Evolutionary conservation across 2,113 vertebrate genomes (phyloP), one percentile per base, ranked within the genome.

Genomic region (Amphiprion ocellaris): DNA sequence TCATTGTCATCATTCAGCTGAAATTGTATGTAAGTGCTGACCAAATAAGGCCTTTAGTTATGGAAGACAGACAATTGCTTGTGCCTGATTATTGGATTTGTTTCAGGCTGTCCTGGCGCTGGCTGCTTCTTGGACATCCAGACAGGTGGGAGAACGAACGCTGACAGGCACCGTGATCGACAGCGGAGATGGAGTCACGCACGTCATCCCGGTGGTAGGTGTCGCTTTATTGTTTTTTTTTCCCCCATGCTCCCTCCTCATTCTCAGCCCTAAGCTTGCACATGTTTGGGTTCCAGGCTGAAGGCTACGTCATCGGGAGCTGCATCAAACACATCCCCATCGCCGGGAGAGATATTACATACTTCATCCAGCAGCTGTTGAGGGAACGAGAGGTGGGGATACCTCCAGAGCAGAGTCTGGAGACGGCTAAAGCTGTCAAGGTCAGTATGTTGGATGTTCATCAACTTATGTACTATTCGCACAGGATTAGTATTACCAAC

Each of bases 321-420:
- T 99, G 98, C 91, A 99, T 99, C 82, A 99, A 99, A 88, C 98
- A 99, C 96, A 99, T 99, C 93, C 98, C 98, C 88, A 99, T 99
- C 21, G 98, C 98, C 0, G 98, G 98, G 6, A 93, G 98, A 74
- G 98, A 99, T 94, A 99, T 99, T 91, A 99, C 98, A 0, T 99
- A 99, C 93, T 99, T 99, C 93, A 99, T 96, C 89, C 98, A 99
- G 86, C 98, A 99, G 87, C 87, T 99, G 85, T 93, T 99, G 92
- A 94, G 98, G 87, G 98, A 99, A 50, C 90, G 98, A 71, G 98
- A 99, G 95, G 97, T 99, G 94, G 98, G 98, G 85, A 99, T 99
- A 54, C 98, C 98, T 76, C 98, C 98, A 0, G 98, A 99, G 23
- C 98, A 99, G 84, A 99, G 97, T 26, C 92, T 99, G 94, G 98